Percentiles rank a stretch among this genome's conserved stretches.
Conservation (phyloP, 2,888 invertebrate genomes). For the Iphiclides podalirius region DNA sequence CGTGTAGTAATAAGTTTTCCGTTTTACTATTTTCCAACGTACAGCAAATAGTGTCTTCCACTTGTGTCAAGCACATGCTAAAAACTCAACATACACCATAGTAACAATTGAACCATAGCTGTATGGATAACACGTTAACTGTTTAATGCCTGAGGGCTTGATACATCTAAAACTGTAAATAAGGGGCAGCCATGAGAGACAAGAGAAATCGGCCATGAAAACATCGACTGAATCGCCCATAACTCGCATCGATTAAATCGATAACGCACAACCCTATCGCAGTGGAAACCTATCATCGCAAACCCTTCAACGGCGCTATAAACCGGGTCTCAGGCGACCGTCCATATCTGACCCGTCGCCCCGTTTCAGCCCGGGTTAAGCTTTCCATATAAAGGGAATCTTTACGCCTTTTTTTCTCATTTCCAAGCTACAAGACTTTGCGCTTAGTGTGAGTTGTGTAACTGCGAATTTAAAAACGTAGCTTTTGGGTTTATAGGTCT, state of each 20-base stretch:
- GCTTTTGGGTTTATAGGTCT: no score
- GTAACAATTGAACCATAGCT: no score
- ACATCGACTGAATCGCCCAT: not conserved
- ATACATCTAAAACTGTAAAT: no score
- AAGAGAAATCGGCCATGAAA: no score
- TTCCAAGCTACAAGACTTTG: constrained; percentile 32
- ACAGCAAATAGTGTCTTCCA: no score
- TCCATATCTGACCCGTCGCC: constrained; percentile 46
- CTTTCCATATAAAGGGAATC: constrained; percentile 54
- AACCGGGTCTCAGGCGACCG: constrained; percentile 41
- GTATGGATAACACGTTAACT: no score
- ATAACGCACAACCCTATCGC: constrained; percentile 26
- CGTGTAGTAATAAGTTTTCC: no score
- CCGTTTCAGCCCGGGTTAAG: constrained; percentile 53
- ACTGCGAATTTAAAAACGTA: constrained; percentile 14
- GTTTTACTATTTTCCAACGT: no score
- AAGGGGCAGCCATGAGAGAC: no score
- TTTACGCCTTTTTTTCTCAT: constrained; percentile 38
- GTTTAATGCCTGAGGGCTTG: no score
- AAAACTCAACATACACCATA: no score
- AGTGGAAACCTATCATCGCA: constrained; percentile 44
- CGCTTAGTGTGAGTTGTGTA: constrained; percentile 29
- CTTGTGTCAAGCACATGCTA: no score
- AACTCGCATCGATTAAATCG: constrained; percentile 18
- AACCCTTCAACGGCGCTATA: constrained; percentile 50